Evolutionary conservation across 1,140 invertebrate genomes (phyloP), one percentile per base, ranked within the genome.

Genomic region (Scylla paramamosain): DNA sequence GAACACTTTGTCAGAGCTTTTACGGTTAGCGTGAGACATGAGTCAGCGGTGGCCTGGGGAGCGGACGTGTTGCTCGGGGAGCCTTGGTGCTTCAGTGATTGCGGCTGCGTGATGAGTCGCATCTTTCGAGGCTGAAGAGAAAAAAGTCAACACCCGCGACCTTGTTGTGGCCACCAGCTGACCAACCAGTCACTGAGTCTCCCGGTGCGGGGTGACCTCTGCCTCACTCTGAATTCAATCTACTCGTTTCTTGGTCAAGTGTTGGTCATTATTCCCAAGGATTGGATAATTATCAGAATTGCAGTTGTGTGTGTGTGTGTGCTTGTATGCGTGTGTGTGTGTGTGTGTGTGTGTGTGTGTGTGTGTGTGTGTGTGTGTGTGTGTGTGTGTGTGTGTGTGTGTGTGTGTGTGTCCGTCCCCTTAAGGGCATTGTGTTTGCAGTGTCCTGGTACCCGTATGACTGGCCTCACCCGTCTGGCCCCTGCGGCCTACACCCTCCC

Each of bases 261-360:
- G 12, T 59, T 59, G 10, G 12, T 59, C 52, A 59, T 59, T 59
- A 20, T 12, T 20, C 0, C 10, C 10, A 59, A 8, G 52, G 16
- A 20, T 59, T 59, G 10, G 10, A 59, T 20, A 14, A 59, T 59
- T 59, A 59, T 59, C 10, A 14, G 52, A 59, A 59, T 14, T 59
- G 67, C 20, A 77, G 67, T n/a, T 77, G 52, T 59, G 52, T 59
- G 52, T 59, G 52, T 59, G 52, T 59, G 52, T 12, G 52, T 59
- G 52, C 1, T 2, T 59, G 39, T 39, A 6, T 39, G 39, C 6
- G 39, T 39, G 39, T 39, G 39, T 39, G 83, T 86, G 83, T 86
- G 83, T 86, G 83, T 86, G 83, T 86, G 83, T 86, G 83, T 86
- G 83, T 86, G 83, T 86, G 83, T 86, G 83, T 86, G 86, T 87